Base-by-base conservation (phyloP, 2,888 invertebrate genomes). In the Troilus luridus region DNA sequence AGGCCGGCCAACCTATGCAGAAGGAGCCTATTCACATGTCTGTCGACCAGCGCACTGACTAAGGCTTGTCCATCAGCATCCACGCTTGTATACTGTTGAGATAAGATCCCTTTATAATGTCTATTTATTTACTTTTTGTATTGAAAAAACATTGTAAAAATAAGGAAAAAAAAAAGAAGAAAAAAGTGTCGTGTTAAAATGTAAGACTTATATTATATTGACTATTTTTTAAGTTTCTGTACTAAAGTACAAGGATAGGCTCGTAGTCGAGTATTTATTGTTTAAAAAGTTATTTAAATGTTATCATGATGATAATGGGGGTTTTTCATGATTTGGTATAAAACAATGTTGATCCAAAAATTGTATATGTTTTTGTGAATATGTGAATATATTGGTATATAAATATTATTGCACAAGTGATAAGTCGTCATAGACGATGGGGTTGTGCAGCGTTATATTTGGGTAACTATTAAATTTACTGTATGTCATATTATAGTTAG, bases 41-140 rank as follows among this genome's bases (percentile, higher is more conserved):
- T 62, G 91, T 93, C 19, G 93, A 93, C 89, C 93, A 93, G 91
- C 93, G 93, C 85, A 92, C 93, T 77, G 93, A 93, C 91, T 93
- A 93, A 92, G 88, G 67, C 77, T 62, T 81, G 58, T 88, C 88
- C 72, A 72, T 88, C 90, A 58, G 90, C 72, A 72, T 90, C 90
- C 67, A 90, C 90, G 77, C 85, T 90, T 85, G 90, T 90, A 90
- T 90, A 90, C 90, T 90, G 90, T 90, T 90, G 81, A 88, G 41
- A 92, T 89, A 91, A 91, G 81, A 92, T 91, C 91, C 91, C 91
- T 92, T 92, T 92, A 92, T 91, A 92, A 59, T 88, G 89, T 91
- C 89, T 92, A 92, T 92, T 92, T 92, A 92, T 92, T 92, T 92
- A 92, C 91, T 91, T 92, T 91, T 92, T 91, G 91, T 89, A 91